phyloP scores from a whole-genome alignment of 2,113 vertebrate species.

The Pedetes capensis region DNA sequence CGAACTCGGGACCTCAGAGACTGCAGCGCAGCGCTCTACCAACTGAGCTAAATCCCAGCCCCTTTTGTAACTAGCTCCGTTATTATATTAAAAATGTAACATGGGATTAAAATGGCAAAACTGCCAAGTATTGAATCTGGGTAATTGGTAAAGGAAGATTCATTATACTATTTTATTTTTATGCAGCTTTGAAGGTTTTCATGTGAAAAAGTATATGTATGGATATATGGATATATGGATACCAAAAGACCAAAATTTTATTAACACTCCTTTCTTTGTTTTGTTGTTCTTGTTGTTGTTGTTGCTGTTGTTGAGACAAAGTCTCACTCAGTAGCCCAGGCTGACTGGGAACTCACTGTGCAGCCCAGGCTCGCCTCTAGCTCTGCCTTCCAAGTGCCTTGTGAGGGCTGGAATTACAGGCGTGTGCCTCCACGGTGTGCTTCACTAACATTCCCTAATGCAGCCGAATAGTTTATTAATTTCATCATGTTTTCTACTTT shows the following conservation, averaged over 20 bases:
- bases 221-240: not conserved
- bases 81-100: not conserved
- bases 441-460: no score
- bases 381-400: no score
- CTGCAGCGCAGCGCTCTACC: no score
- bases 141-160: not conserved
- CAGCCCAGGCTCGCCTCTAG: no score
- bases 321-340: no score
- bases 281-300: no score
- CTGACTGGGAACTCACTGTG: no score
- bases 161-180: not conserved
- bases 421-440: no score
- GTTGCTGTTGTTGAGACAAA: no score
- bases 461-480: not conserved
- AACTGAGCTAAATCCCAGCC: no score
- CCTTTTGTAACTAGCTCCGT: not conserved
- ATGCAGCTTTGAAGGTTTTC: not conserved
- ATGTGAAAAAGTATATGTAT: not conserved
- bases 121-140: not conserved
- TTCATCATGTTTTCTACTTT: not conserved
- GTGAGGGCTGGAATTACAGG: no score
- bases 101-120: slow-evolving; percentile 2
- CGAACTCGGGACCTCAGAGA: no score
- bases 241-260: not conserved
- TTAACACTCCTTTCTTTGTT: slow-evolving; percentile 18